A percentile compares a stretch with the other conserved stretches of the same genome.
phyloP scores from a whole-genome alignment of 2,888 invertebrate genomes.

The Euzetes globulus region DNA sequence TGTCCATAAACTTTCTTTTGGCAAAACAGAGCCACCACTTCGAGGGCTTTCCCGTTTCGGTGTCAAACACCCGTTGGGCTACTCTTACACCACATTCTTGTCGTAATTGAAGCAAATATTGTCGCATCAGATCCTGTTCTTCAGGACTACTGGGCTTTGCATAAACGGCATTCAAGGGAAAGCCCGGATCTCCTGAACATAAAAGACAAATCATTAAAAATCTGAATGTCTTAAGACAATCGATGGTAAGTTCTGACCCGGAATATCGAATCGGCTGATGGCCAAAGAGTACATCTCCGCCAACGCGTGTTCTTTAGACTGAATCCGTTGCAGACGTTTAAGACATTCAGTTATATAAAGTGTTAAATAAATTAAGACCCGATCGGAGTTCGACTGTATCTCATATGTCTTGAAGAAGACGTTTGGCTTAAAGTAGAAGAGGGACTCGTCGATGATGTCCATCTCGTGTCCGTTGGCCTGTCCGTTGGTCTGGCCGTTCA shows the following conservation, averaged over 20 bases:
- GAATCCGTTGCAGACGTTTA: conserved; percentile 84
- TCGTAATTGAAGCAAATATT: conserved; percentile 84
- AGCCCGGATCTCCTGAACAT: conserved; percentile 54
- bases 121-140: conserved; percentile 83
- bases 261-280: conserved; percentile 66
- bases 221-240: background rate
- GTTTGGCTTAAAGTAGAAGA: conserved; percentile 96
- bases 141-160: conserved; percentile 67
- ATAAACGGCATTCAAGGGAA: conserved; percentile 92
- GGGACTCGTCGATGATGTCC: conserved; percentile 94
- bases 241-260: conserved; percentile 55
- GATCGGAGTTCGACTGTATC: conserved; percentile 91
- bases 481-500: background rate
- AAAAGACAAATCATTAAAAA: background rate
- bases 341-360: conserved; percentile 95
- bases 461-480: conserved; percentile 52
- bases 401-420: conserved; percentile 98
- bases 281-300: conserved; percentile 96
- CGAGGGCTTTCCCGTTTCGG: conserved; percentile 78
- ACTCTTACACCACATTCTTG: conserved; percentile 90
- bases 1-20: conserved; percentile 99
- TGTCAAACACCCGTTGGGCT: conserved; percentile 80
- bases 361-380: conserved; percentile 93
- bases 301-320: conserved; percentile 71
- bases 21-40: conserved; percentile 98